Percentiles rank a stretch among this genome's conserved stretches.
phyloP scores from a whole-genome alignment of 1,140 invertebrate genomes.

The Pseudobourletiella spinata region DNA sequence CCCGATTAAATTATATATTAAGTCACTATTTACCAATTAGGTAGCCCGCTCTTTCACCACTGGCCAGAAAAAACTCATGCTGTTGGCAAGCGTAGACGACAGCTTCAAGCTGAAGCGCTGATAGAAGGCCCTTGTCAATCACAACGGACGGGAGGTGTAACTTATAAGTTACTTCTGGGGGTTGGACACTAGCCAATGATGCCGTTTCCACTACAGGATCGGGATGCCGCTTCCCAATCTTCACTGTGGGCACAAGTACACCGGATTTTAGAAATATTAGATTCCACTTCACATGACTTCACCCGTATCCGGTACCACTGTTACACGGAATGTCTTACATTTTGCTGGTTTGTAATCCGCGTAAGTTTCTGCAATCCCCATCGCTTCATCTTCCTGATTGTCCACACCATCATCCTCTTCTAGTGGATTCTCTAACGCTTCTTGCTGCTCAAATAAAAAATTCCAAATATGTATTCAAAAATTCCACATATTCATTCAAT shows the following conservation, averaged over 20 bases:
- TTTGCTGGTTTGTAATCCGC: slow-evolving; percentile 96
- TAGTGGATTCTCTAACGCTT: too few species aligned
- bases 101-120: slow-evolving; percentile 92
- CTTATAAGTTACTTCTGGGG: slow-evolving; percentile 87
- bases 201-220: slow-evolving; percentile 99
- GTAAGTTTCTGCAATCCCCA: slow-evolving; percentile 96
- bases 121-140: slow-evolving; percentile 75
- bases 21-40: slow-evolving; percentile 61
- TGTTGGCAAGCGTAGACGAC: slow-evolving; percentile 94
- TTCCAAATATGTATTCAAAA: too few species aligned
- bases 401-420: slow-evolving; percentile 70
- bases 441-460: too few species aligned
- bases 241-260: too few species aligned
- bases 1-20: too few species aligned
- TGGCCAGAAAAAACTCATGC: slow-evolving; percentile 83
- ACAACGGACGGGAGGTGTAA: slow-evolving; percentile 74
- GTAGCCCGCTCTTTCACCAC: slow-evolving; percentile 87
- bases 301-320: too few species aligned
- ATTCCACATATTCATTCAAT: too few species aligned
- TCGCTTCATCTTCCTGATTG: slow-evolving; percentile 80
- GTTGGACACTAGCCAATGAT: slow-evolving; percentile 90
- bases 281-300: too few species aligned
- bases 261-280: slow-evolving; percentile 17
- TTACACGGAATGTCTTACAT: too few species aligned
- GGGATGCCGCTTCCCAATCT: slow-evolving; percentile 90